phyloP scores from a whole-genome alignment of 2,797 vertebrate species.

The Atherinosoma microstoma region DNA sequence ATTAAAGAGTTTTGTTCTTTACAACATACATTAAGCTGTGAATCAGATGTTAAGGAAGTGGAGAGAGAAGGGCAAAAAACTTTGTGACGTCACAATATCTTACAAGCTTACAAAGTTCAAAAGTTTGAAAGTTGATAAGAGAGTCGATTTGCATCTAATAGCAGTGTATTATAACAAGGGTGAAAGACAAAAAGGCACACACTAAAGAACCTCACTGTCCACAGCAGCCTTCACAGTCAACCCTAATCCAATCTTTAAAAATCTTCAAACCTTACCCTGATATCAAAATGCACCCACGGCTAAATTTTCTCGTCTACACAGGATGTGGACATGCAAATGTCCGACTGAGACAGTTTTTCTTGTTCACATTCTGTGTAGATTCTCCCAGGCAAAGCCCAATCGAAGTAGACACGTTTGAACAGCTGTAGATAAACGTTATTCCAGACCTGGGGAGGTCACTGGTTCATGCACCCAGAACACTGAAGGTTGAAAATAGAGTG shows the following conservation, averaged over 20 bases:
- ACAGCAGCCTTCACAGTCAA: slow-evolving; percentile 75
- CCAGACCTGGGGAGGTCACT: slow-evolving; percentile 26
- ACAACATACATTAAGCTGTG: slow-evolving; percentile 96
- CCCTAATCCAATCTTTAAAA: slow-evolving; percentile 54
- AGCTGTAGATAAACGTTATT: slow-evolving; percentile 32
- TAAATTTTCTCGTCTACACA: slow-evolving; percentile 26
- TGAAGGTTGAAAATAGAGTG: slow-evolving; percentile 21
- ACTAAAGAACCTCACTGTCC: slow-evolving; percentile 86
- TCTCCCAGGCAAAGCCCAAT: slow-evolving; percentile 18
- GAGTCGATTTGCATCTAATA: slow-evolving; percentile 86
- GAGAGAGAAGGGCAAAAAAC: slow-evolving; percentile 88
- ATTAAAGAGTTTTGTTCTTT: slow-evolving; percentile 89
- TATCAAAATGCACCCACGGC: slow-evolving; percentile 42
- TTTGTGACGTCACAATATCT: slow-evolving; percentile 95
- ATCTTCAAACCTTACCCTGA: slow-evolving; percentile 33
- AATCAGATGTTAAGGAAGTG: slow-evolving; percentile 95
- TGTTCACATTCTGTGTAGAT: slow-evolving; percentile 47
- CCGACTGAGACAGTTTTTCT: slow-evolving; percentile 27
- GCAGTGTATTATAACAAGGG: slow-evolving; percentile 88
- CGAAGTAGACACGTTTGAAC: slow-evolving; percentile 29
- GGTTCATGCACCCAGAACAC: slow-evolving; percentile 25
- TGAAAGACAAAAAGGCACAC: slow-evolving; percentile 95
- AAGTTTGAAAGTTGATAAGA: slow-evolving; percentile 74
- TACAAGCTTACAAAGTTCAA: slow-evolving; percentile 93
- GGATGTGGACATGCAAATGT: slow-evolving; percentile 53